phyloP scores from a whole-genome alignment of 2,888 invertebrate species.

The Harmothoe impar region DNA sequence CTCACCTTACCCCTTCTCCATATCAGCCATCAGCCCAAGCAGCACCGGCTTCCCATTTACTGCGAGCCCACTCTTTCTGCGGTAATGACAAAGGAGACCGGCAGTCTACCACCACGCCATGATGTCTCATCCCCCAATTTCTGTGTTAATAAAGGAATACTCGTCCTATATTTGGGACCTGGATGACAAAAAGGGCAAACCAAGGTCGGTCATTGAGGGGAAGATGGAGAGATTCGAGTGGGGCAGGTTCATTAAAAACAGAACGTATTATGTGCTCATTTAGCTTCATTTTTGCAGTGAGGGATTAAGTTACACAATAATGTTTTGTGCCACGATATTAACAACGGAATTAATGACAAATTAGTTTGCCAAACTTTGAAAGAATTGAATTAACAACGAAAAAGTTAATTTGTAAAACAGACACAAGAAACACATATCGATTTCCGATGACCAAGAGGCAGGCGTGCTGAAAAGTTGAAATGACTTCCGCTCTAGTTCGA shows the following conservation, averaged over 20 bases:
- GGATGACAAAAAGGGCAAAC: constrained; percentile 1
- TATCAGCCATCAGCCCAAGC: background rate
- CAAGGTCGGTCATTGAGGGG: background rate
- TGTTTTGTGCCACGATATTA: background rate
- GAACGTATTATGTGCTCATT: too few relatives aligned
- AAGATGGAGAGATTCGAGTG: too few relatives aligned
- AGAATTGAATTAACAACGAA: constrained; percentile 18
- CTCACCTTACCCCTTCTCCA: background rate
- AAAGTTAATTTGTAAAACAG: constrained; percentile 25
- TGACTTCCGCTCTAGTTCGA: constrained; percentile 6
- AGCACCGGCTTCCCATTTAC: background rate
- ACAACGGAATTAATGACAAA: background rate
- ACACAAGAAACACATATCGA: background rate
- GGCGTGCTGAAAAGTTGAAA: background rate
- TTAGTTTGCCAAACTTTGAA: background rate
- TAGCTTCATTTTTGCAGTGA: background rate
- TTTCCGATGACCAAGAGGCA: background rate
- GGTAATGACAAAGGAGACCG: background rate
- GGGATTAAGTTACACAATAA: background rate
- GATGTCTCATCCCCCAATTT: background rate
- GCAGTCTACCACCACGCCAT: background rate
- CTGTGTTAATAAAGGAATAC: background rate
- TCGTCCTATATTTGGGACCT: background rate
- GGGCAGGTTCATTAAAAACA: too few relatives aligned
- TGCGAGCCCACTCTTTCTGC: background rate